Evolutionary conservation across 2,113 vertebrate species (phyloP).

Genomic region (Lepus europaeus): DNA sequence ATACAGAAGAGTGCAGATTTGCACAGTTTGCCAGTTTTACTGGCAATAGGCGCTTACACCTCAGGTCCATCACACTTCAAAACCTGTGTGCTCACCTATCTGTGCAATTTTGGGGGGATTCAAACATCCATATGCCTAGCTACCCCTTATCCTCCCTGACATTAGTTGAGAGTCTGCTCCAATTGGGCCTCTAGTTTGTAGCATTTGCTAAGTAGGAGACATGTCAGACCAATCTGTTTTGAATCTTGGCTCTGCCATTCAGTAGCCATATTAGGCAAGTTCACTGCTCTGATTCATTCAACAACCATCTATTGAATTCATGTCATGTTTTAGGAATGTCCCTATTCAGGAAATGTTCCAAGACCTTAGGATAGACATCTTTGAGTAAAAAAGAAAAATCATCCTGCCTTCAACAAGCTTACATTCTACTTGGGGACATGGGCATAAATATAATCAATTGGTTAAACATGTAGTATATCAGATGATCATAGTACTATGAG

Average conservation of each 20-base stretch:
- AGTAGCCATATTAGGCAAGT: background rate
- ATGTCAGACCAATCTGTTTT: background rate
- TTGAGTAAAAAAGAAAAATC: background rate
- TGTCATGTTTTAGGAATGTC: background rate
- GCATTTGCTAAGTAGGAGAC: no score
- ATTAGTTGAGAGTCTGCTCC: background rate
- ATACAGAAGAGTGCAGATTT: background rate
- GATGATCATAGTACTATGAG: background rate
- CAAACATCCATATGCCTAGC: background rate
- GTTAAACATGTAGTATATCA: background rate
- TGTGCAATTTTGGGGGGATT: background rate
- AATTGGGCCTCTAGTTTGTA: no score
- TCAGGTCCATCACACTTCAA: background rate
- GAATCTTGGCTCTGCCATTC: background rate
- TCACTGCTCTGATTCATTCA: background rate
- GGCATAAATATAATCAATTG: background rate
- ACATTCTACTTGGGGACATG: background rate
- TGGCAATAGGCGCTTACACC: background rate
- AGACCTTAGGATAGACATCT: background rate
- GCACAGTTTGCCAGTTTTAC: background rate
- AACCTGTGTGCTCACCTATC: background rate
- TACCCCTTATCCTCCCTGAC: background rate
- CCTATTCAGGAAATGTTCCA: background rate
- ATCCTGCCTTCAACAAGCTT: background rate
- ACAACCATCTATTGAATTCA: background rate